Base-by-base conservation (phyloP, 2,888 invertebrate genomes). In the Rugalucina vietnamica region DNA sequence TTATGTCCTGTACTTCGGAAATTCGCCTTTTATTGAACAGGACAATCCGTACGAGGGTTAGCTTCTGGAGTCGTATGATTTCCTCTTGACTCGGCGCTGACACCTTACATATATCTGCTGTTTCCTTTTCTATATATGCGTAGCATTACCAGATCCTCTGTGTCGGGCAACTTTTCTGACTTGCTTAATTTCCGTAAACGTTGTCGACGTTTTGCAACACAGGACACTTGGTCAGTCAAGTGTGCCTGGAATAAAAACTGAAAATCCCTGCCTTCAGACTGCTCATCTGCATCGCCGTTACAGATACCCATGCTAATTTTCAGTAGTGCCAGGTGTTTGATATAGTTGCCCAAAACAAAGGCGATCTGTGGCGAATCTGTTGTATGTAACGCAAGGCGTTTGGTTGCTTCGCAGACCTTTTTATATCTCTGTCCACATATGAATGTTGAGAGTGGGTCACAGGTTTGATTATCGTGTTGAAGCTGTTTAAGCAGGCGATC, bases 141-240 rank as follows among this genome's bases (percentile, higher is more conserved):
- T 3, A 70, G 70, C 8, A 4, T 24, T 1, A 70, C n/a, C 8
- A 36, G 21, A 36, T 70, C 70, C 24, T 3, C 4, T 12, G 70
- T 70, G 8, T 18, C 5, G 1, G 70, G 70, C 4, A 70, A 1
- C 8, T 3, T 12, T 12, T 2, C 4, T 36, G 34, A 37, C 39
- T 70, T 70, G 36, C 36, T 70, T 24, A 70, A 24, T 21, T 36
- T 3, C 2, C 82, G 50, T 32, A 82, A 32, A n/a, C 36, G 29
- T 54, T 73, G 73, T 12, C 73, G 1, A 1, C 82, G 32, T 69
- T 82, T 77, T 27, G 82, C 82, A 24, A 82, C 74, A 29, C 36
- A 73, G 0, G 82, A 82, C 0, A 82, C 82, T 50, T 43, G 12
- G 72, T 72, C 50, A 50, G 60, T 82, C 78, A 77, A 82, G 54